Percentiles rank a stretch among this genome's conserved stretches.
Conservation (phyloP, 2,797 vertebrate species). For the Rhincodon typus region DNA sequence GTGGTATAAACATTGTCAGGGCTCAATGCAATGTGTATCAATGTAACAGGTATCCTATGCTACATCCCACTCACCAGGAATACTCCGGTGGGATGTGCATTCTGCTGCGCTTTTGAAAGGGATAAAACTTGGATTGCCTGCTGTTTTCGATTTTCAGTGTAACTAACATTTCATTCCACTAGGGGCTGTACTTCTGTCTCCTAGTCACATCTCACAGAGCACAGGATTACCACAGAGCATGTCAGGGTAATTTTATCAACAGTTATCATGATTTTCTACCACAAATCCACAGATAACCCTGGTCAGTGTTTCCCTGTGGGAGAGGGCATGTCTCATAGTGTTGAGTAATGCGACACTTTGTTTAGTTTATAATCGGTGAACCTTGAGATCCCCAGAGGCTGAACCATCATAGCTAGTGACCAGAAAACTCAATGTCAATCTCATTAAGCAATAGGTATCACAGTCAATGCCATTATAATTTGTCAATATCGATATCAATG, state of each 20-base stretch:
- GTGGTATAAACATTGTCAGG: not conserved
- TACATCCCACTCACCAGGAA: not conserved
- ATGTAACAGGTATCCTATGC: no score
- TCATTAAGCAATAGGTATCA: not conserved
- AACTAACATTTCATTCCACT: not conserved
- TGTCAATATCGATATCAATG: not conserved
- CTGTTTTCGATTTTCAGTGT: not conserved
- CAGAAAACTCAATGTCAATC: not conserved
- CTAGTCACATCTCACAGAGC: not conserved
- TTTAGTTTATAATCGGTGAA: no score
- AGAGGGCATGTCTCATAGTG: not conserved
- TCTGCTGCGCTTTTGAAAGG: not conserved
- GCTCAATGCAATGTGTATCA: not conserved
- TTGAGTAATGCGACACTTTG: not conserved
- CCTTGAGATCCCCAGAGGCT: not conserved
- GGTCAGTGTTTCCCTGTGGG: not conserved
- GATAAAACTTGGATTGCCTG: not conserved
- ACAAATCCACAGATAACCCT: not conserved
- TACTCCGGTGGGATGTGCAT: not conserved
- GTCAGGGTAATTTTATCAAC: no score
- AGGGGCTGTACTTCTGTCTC: not conserved
- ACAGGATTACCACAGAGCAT: no score
- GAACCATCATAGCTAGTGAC: not conserved
- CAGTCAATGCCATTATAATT: not conserved
- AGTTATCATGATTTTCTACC: not conserved